A percentile compares a stretch with the other conserved stretches of the same genome.
Conservation (phyloP, 2,888 invertebrate genomes). For the Conops quadrifasciatus region DNA sequence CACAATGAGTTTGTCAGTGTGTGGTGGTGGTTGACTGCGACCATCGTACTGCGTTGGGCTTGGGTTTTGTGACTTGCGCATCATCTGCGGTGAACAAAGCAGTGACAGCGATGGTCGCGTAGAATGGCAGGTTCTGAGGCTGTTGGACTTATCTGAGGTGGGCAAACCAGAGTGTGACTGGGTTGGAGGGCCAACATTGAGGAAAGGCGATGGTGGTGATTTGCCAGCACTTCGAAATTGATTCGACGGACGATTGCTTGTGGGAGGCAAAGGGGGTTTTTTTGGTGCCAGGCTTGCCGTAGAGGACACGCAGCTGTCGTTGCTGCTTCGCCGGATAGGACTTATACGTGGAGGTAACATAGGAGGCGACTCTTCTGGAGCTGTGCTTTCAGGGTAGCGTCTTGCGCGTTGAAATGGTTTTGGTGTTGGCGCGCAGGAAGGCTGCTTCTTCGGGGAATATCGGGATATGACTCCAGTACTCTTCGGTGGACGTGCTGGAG, state of each 20-base stretch:
- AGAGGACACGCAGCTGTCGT: constrained; percentile 44
- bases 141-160: constrained; percentile 40
- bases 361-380: constrained; percentile 49
- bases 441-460: constrained; percentile 60
- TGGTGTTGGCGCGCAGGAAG: constrained; percentile 32
- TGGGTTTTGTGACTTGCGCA: constrained; percentile 59
- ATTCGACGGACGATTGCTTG: constrained; percentile 65
- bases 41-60: constrained; percentile 30
- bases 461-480: constrained; percentile 65
- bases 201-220: constrained; percentile 48
- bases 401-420: constrained; percentile 33
- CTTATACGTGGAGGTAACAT: constrained; percentile 56
- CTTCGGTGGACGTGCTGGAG: constrained; percentile 77
- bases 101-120: constrained; percentile 57
- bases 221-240: constrained; percentile 30
- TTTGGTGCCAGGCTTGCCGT: constrained; percentile 69
- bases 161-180: constrained; percentile 47
- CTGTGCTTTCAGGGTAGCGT: constrained; percentile 7
- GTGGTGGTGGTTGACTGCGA: constrained; percentile 46
- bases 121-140: constrained; percentile 44
- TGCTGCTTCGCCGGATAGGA: constrained; percentile 45
- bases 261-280: constrained; percentile 78
- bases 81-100: constrained; percentile 70
- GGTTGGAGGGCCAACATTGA: constrained; percentile 48
- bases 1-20: constrained; percentile 60